phyloP scores from a whole-genome alignment of 2,888 invertebrate genomes.

The Acronicta psi region DNA sequence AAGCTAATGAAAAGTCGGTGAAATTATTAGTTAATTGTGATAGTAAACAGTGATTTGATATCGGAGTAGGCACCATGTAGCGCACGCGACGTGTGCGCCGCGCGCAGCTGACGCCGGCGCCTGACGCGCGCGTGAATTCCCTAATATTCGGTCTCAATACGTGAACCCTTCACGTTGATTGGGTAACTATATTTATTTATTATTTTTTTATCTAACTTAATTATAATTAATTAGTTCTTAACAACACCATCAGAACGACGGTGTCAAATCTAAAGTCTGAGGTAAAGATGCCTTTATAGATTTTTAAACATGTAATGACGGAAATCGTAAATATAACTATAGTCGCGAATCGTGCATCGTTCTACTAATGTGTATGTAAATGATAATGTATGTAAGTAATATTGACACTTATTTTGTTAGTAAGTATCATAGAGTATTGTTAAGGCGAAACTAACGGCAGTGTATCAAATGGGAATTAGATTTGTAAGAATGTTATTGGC shows the following conservation, averaged over 20 bases:
- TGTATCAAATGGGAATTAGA: constrained; percentile 83
- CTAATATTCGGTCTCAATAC: constrained; percentile 65
- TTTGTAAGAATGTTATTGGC: constrained; percentile 85
- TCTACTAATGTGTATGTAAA: constrained; percentile 82
- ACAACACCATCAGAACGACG: constrained; percentile 83
- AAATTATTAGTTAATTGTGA: constrained; percentile 87
- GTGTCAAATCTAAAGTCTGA: constrained; percentile 89
- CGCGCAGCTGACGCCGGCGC: constrained; percentile 12
- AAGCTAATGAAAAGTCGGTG: constrained; percentile 76
- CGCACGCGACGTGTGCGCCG: constrained; percentile 18
- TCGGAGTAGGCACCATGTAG: constrained; percentile 50
- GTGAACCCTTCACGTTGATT: constrained; percentile 74
- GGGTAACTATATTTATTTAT: constrained; percentile 86
- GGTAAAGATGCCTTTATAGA: constrained; percentile 89
- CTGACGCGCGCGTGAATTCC: constrained; percentile 34
- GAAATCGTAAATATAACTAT: constrained; percentile 79
- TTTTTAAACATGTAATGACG: constrained; percentile 84
- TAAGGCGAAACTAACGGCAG: constrained; percentile 83
- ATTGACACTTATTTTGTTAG: constrained; percentile 88
- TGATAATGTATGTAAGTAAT: constrained; percentile 83
- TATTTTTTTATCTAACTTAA: constrained; percentile 81
- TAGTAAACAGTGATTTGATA: constrained; percentile 81
- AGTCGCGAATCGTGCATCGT: constrained; percentile 84
- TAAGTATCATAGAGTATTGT: constrained; percentile 81
- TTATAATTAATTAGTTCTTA: constrained; percentile 83